Base-by-base conservation (phyloP, 1,140 invertebrate species). In the Cydia pomonella region DNA sequence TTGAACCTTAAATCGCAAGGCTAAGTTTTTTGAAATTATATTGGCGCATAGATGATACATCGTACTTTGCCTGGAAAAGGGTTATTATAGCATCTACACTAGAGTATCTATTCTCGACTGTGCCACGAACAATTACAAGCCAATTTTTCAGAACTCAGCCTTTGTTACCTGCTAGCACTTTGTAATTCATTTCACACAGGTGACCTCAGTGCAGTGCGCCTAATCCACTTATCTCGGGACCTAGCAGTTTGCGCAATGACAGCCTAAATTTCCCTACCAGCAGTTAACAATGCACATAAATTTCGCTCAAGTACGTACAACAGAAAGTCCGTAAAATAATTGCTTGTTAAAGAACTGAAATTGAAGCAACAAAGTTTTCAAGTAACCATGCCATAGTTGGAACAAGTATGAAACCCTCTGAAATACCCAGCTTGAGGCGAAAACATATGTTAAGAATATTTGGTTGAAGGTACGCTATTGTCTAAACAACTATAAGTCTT, bases 161-260 rank as follows among this genome's bases (percentile, higher is more conserved):
- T 18, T 53, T 53, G 53, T 59, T 18, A 7, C 53, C 21, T 59
- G 21, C n/a, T 7, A 18, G 18, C 53, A 12, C 18, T 59, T 2
- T 59, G 18, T 18, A 23, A 23, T 23, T n/a, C 21, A 59, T 59
- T 59, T 59, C 53, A 23, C 53, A 53, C 7, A 3, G 53, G 21
- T 21, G 53, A 59, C 21, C 66, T 80, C 79, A 80, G 73, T 77
- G 79, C 78, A 77, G 66, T 47, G 21, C 71, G 38, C 69, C 53
- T 79, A 81, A 81, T 81, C 79, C 77, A 79, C 74, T 81, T 81
- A 77, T 13, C 62, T 18, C 63, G 12, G 29, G 74, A 33, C 64
- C 66, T 47, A 76, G 50, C 72, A 80, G 77, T 75, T 77, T 76
- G 74, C 47, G 62, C 74, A 73, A 53, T 75, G 77, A 79, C 75